phyloP scores from a whole-genome alignment of 1,140 invertebrate genomes.

The Drosophila malerkotliana region DNA sequence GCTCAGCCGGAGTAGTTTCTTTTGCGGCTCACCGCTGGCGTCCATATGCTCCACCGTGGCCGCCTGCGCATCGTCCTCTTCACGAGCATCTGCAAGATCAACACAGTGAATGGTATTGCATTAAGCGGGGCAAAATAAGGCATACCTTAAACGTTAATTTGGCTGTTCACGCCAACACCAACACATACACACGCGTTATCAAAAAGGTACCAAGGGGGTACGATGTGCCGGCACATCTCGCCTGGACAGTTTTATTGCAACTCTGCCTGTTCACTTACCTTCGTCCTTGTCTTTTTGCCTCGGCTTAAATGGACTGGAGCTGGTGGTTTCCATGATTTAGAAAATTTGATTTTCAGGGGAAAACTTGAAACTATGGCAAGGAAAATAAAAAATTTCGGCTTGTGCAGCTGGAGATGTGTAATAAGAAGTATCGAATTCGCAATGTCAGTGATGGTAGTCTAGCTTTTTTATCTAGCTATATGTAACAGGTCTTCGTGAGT shows the following conservation, averaged over 20 bases:
- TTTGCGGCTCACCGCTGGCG: conserved; percentile 47
- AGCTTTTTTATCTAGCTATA: background rate
- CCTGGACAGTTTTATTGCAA: conserved; percentile 23
- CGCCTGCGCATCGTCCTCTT: conserved; percentile 9
- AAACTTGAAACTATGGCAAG: conserved; percentile 26
- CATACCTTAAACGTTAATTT: conserved; percentile 78
- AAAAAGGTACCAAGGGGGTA: conserved; percentile 32
- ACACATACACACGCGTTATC: conserved; percentile 48
- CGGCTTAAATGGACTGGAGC: conserved; percentile 50
- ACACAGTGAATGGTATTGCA: conserved; percentile 74
- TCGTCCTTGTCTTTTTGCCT: conserved; percentile 60
- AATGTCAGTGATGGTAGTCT: conserved; percentile 14
- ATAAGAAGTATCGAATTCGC: conserved; percentile 4
- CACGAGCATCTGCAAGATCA: conserved; percentile 52
- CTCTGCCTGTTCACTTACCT: conserved; percentile 62
- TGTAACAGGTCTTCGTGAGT: background rate
- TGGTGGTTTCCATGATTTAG: conserved; percentile 42
- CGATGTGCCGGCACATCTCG: conserved; percentile 62
- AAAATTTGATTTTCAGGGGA: conserved; percentile 1
- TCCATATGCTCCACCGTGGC: background rate
- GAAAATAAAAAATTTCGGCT: conserved; percentile 36
- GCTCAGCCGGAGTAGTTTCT: conserved; percentile 49
- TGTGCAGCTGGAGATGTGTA: conserved; percentile 38
- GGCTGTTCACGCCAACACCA: conserved; percentile 46
- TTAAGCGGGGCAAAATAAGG: conserved; percentile 55